phyloP scores from a whole-genome alignment of 2,888 invertebrate species.

The Muscina levida region DNA sequence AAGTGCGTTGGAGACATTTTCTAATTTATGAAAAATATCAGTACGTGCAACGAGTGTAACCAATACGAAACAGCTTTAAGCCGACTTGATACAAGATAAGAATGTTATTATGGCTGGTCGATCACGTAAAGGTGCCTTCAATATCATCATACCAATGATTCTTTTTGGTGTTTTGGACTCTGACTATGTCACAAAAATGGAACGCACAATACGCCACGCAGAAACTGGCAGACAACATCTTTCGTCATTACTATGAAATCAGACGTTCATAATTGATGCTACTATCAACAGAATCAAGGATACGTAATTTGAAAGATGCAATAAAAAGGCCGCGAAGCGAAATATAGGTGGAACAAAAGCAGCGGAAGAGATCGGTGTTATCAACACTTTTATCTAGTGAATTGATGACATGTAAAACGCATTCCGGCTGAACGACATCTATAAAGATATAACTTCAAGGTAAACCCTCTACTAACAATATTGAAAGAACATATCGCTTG shows the following conservation, averaged over 20 bases:
- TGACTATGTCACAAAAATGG: neutral
- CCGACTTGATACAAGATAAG: too few species aligned
- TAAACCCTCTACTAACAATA: neutral
- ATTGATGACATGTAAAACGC: too few species aligned
- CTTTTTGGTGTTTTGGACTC: neutral
- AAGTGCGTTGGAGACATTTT: neutral
- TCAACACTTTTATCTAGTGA: too few species aligned
- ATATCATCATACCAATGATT: neutral
- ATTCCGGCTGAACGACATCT: neutral
- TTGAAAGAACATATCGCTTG: neutral
- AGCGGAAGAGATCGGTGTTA: too few species aligned
- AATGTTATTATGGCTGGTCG: neutral
- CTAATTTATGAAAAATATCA: neutral
- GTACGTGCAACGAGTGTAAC: neutral
- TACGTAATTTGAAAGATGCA: neutral
- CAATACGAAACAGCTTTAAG: neutral
- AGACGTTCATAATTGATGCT: neutral
- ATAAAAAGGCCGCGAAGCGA: neutral
- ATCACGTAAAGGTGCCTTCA: neutral
- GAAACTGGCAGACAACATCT: neutral
- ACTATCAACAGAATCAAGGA: neutral
- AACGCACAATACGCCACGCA: neutral
- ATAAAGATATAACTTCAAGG: neutral
- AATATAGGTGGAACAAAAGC: too few species aligned
- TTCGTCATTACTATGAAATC: neutral